Evolutionary conservation across 2,888 invertebrate species (phyloP).

Genomic region (Penaeus monodon): DNA sequence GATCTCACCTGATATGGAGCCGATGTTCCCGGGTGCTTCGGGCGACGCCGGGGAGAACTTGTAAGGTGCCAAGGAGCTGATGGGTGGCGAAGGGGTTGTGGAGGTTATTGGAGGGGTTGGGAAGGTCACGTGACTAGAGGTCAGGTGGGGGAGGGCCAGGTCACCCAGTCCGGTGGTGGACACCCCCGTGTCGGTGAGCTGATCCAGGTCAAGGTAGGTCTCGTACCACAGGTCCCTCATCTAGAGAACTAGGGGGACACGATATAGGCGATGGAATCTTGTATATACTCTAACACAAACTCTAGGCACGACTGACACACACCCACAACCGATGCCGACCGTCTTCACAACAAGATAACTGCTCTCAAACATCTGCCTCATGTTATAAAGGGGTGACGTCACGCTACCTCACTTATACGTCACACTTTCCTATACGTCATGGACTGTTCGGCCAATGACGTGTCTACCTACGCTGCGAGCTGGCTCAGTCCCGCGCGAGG

Average conservation of each 20-base stretch:
- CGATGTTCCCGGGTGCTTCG: conserved; percentile 33
- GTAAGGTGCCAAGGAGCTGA: conserved; percentile 24
- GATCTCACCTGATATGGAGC: conserved; percentile 39
- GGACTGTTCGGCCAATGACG: conserved; percentile 6
- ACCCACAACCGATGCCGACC: conserved; percentile 54
- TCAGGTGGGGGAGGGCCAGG: conserved; percentile 57
- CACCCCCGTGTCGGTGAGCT: conserved; percentile 57
- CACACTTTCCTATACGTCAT: conserved; percentile 39
- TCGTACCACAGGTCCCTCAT: conserved; percentile 64
- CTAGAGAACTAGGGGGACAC: conserved; percentile 47
- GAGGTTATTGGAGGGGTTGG: conserved; percentile 46
- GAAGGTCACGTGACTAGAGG: conserved; percentile 52
- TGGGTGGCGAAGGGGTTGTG: conserved; percentile 42
- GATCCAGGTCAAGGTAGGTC: conserved; percentile 61
- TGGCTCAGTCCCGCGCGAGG: conserved; percentile 1
- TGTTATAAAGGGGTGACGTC: conserved; percentile 59
- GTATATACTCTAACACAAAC: conserved; percentile 49
- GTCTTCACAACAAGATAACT: conserved; percentile 63
- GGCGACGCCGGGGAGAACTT: conserved; percentile 50
- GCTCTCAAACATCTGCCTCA: conserved; percentile 54
- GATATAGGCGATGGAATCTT: conserved; percentile 38
- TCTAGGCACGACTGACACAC: conserved; percentile 49
- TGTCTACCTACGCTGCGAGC: conserved; percentile 5
- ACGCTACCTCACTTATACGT: conserved; percentile 31
- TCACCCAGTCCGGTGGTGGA: conserved; percentile 59